Base-by-base conservation (phyloP, 2,797 vertebrate genomes). In the Astyanax mexicanus region DNA sequence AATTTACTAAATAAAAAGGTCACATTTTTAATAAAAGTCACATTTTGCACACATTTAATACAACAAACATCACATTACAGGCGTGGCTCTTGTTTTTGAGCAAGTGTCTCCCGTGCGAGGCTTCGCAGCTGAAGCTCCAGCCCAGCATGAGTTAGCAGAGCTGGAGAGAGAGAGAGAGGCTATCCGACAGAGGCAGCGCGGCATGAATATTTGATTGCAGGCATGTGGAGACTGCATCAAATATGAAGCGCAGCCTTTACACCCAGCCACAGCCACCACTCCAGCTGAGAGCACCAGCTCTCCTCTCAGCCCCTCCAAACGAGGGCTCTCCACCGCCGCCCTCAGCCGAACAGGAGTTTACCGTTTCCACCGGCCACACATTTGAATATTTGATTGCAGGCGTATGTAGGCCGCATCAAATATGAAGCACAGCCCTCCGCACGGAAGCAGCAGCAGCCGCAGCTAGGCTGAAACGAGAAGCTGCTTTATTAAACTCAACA, bases 141-240 rank as follows among this genome's bases (percentile, higher is more conserved):
- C 51, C 15, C 40, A 67, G 75, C n/a, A 17, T 12, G n/a, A 54
- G 25, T 49, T 44, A 23, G 67, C 19, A 49, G 23, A 23, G 67
- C 21, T n/a, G n/a, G n/a, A 58, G 23, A 47, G 68, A 74, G 57
- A 66, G 70, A 71, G 62, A 81, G 82, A 87, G 75, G 76, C 82
- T 88, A 83, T 90, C 77, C 54, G 60, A 79, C 71, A 73, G 83
- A 85, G 86, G 81, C 84, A 84, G 83, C 67, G 44, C 75, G 68
- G 83, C 82, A 88, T 92, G 74, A 91, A 92, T 92, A 90, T 91
- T 91, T 89, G 86, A 93, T 87, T 27, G 78, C 79, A 88, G 81
- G 79, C 83, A 79, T 42, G 79, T 83, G 85, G 72, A 89, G 80
- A 72, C 85, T 77, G 81, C 52, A 77, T 80, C 68, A 84, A 75